phyloP scores from a whole-genome alignment of 1,140 invertebrate species.

The Drosophila melanogaster region DNA sequence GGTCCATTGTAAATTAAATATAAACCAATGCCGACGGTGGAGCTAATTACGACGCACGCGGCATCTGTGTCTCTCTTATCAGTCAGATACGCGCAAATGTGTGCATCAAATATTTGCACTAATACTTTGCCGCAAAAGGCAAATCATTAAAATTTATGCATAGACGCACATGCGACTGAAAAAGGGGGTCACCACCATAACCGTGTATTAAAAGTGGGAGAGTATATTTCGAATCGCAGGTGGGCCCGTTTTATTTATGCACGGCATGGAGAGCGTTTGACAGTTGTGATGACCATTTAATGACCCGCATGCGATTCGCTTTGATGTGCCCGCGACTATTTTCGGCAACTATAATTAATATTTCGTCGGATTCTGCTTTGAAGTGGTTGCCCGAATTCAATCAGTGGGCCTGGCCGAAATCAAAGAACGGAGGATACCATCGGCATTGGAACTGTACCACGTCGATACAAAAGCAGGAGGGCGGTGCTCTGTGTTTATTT shows the following conservation, averaged over 20 bases:
- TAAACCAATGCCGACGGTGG: constrained; percentile 34
- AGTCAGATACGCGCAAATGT: constrained; percentile 15
- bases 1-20: constrained; percentile 42
- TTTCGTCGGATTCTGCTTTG: constrained; percentile 53
- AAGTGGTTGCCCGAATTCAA: constrained; percentile 47
- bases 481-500: constrained; percentile 62
- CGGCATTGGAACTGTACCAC: background rate
- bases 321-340: constrained; percentile 58
- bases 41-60: constrained; percentile 57
- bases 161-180: constrained; percentile 45
- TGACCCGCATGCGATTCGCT: constrained; percentile 65
- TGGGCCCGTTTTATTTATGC: constrained; percentile 37
- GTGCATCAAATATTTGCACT: constrained; percentile 68
- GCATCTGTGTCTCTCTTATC: constrained; percentile 52
- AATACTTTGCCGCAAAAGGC: constrained; percentile 67
- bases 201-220: background rate
- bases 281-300: constrained; percentile 56
- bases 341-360: constrained; percentile 62
- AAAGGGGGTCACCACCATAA: background rate
- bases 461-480: constrained; percentile 6
- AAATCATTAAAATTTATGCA: constrained; percentile 81
- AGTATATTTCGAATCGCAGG: background rate
- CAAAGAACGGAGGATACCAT: constrained; percentile 24
- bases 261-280: constrained; percentile 20
- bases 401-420: constrained; percentile 6